Evolutionary conservation across 2,797 vertebrate genomes (phyloP).

Genomic region (Crenichthys baileyi): DNA sequence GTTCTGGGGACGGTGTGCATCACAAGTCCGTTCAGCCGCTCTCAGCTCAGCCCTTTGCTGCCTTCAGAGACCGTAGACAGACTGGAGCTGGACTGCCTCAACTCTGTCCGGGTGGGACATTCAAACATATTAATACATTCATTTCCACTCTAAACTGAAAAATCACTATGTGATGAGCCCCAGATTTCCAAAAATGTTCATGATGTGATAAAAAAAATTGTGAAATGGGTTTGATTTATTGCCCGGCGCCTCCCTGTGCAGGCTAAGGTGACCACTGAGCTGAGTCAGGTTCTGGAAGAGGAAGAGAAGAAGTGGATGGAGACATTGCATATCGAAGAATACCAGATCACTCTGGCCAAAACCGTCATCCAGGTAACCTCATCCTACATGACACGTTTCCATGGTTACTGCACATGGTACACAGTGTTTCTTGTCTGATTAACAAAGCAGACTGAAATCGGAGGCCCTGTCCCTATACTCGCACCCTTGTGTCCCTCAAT

Average conservation of each 20-base stretch:
- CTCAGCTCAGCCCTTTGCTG: slow-evolving; percentile 83
- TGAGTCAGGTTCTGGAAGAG: slow-evolving; percentile 80
- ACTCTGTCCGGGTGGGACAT: slow-evolving; percentile 86
- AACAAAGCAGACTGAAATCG: slow-evolving; percentile 26
- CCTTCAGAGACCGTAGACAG: slow-evolving; percentile 81
- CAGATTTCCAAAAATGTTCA: background rate
- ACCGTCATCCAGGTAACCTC: slow-evolving; percentile 72
- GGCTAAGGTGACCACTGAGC: slow-evolving; percentile 81
- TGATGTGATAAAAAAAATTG: background rate
- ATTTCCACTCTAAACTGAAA: background rate
- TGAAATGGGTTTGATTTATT: slow-evolving; percentile 31
- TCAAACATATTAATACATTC: background rate
- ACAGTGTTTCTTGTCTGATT: slow-evolving; percentile 2
- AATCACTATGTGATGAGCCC: background rate
- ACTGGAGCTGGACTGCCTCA: slow-evolving; percentile 88
- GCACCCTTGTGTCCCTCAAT: no score
- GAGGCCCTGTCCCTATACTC: no score
- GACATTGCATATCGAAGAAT: slow-evolving; percentile 75
- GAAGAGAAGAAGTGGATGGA: slow-evolving; percentile 83
- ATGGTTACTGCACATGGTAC: background rate
- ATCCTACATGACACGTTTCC: background rate
- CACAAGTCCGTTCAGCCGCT: slow-evolving; percentile 82
- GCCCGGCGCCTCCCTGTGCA: slow-evolving; percentile 36
- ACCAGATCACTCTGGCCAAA: slow-evolving; percentile 74
- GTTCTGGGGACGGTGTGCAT: slow-evolving; percentile 87